A percentile compares a stretch with the other conserved stretches of the same genome.
Evolutionary conservation across 2,888 invertebrate species (phyloP).

Genomic region (Caenorhabditis uteleia): DNA sequence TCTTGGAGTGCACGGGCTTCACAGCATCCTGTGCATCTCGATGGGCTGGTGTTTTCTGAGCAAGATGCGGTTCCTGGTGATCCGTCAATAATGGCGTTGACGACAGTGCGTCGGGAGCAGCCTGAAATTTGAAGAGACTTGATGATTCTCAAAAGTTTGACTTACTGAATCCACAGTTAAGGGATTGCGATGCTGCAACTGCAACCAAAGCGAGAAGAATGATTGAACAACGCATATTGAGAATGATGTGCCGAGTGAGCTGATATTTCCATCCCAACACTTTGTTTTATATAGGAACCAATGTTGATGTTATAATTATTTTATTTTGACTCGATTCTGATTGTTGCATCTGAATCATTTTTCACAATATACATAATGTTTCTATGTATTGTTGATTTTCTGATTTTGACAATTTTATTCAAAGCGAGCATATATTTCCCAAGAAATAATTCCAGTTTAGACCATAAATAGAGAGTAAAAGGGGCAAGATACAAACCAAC

Average conservation of each 20-base stretch:
- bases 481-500: neutral
- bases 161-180: constrained; percentile 38
- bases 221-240: constrained; percentile 25
- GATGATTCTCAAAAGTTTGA: neutral
- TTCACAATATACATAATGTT: too few species aligned
- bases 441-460: too few species aligned
- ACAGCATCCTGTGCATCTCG: constrained; percentile 36
- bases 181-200: constrained; percentile 6
- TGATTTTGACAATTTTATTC: too few species aligned
- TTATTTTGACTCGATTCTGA: too few species aligned
- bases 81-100: constrained; percentile 27
- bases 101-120: constrained; percentile 31
- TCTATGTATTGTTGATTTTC: too few species aligned
- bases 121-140: constrained; percentile 8
- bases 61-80: constrained; percentile 23
- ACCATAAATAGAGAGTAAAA: too few species aligned
- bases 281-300: too few species aligned
- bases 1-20: constrained; percentile 29
- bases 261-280: too few species aligned
- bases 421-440: too few species aligned
- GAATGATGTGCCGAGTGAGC: too few species aligned
- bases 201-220: constrained; percentile 18
- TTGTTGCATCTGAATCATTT: too few species aligned
- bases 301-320: too few species aligned
- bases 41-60: constrained; percentile 19